A percentile compares a stretch with the other conserved stretches of the same genome.
phyloP scores from a whole-genome alignment of 2,797 vertebrate genomes.

The Pangasius larnaudii region DNA sequence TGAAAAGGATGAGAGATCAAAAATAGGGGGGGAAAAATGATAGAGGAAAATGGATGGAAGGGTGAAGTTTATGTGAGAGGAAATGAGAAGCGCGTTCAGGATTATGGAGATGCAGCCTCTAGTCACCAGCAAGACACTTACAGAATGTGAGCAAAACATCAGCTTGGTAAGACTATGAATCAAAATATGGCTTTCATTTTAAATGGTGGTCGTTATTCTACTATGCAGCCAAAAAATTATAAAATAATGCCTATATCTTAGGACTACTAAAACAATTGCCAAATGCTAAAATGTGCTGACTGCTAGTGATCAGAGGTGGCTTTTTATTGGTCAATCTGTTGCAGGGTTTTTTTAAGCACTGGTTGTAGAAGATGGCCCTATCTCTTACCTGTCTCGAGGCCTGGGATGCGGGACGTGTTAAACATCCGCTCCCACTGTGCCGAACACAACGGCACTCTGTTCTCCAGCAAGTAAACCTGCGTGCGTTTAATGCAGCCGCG shows the following conservation, averaged over 20 bases:
- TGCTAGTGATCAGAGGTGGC: slow-evolving; percentile 36
- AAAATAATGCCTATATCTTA: background rate
- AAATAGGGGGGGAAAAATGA: slow-evolving; percentile 49
- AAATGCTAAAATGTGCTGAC: background rate
- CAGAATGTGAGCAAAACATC: background rate
- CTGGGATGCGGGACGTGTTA: slow-evolving; percentile 91
- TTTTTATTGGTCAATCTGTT: slow-evolving; percentile 29
- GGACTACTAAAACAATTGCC: background rate
- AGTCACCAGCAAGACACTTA: slow-evolving; percentile 27
- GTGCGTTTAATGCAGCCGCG: slow-evolving; percentile 60
- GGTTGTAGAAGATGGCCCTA: slow-evolving; percentile 49
- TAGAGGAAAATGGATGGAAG: slow-evolving; percentile 51
- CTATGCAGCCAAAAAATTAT: background rate
- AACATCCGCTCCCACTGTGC: slow-evolving; percentile 98
- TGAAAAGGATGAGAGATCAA: slow-evolving; percentile 58
- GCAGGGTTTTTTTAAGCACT: slow-evolving; percentile 26
- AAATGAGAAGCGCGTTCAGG: background rate
- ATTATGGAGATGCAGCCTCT: slow-evolving; percentile 35
- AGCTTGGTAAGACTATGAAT: background rate
- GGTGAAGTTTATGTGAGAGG: slow-evolving; percentile 17
- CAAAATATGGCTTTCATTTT: background rate
- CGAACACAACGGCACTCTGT: slow-evolving; percentile 94
- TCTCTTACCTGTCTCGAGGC: slow-evolving; percentile 92
- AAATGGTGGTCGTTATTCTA: background rate
- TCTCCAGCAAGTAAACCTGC: slow-evolving; percentile 91